phyloP scores from a whole-genome alignment of 2,113 vertebrate genomes.

The Mola mola region DNA sequence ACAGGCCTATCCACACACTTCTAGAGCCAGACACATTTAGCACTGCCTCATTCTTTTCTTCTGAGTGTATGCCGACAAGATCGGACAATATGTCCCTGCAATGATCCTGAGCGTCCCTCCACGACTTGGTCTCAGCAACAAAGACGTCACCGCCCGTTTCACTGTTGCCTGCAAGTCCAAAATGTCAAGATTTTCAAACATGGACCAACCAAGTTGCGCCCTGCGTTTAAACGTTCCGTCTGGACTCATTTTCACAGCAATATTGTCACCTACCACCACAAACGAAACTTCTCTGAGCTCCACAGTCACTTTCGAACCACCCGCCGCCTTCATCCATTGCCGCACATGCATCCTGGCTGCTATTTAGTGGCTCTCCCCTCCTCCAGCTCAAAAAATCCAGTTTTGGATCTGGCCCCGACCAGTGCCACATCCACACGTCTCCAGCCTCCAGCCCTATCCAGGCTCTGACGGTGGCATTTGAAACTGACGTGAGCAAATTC shows the following conservation, averaged over 20 bases:
- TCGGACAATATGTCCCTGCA: slow-evolving; percentile 63
- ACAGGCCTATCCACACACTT: slow-evolving; percentile 73
- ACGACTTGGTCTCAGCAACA: slow-evolving; percentile 47
- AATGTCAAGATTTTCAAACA: not conserved
- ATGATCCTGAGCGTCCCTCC: slow-evolving; percentile 64
- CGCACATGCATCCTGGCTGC: slow-evolving; percentile 45
- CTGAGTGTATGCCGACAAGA: slow-evolving; percentile 62
- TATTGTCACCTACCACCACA: slow-evolving; percentile 65
- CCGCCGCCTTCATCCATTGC: slow-evolving; percentile 54
- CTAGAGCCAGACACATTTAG: slow-evolving; percentile 12
- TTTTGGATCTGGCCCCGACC: slow-evolving; percentile 54
- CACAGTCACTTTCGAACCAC: slow-evolving; percentile 69
- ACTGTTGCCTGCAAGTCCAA: slow-evolving; percentile 29
- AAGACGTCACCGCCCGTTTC: slow-evolving; percentile 16
- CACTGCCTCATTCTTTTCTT: slow-evolving; percentile 54
- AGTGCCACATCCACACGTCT: slow-evolving; percentile 61
- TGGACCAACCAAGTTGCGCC: not conserved
- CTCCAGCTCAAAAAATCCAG: slow-evolving; percentile 66
- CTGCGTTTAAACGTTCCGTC: not conserved
- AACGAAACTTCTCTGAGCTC: slow-evolving; percentile 46
- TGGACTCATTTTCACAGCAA: not conserved
- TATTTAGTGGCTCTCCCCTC: slow-evolving; percentile 16
- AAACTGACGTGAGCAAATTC: slow-evolving; percentile 27
- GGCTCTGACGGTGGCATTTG: not conserved
- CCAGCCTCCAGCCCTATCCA: slow-evolving; percentile 75